Evolutionary conservation across 2,113 vertebrate genomes (phyloP), one percentile per base, ranked within the genome.

Genomic region (Natator depressus): DNA sequence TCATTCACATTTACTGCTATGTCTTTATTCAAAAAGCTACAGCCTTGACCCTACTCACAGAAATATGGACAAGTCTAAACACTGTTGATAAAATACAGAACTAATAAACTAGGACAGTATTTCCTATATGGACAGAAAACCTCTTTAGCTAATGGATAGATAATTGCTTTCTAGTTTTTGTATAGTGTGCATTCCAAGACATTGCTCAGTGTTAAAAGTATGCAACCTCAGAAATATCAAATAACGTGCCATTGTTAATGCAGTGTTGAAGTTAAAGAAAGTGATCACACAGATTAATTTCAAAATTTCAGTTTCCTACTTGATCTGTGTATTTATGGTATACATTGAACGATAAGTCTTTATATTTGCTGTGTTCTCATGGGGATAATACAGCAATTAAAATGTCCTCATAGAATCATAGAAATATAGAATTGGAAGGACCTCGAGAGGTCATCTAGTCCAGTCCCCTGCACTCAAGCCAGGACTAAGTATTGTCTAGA

Each of bases 61-160:
- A 65, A 95, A 87, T 16, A 93, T 65, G 22, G 93, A 87, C 46
- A 94, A 89, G 93, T 81, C 9, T 38, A 84, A 95, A 42, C 9
- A 87, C 10, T 59, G 29, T 57, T 91, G 69, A 89, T 81, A 31
- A 90, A 85, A 65, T 85, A 51, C 88, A 87, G 92, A 87, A 55
- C 22, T 95, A 90, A 27, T 35, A 25, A 95, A 80, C 16, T 82
- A 86, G 47, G 91, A 85, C 59, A 51, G 55, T 92, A 4, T 82
- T 35, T 92, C 13, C 35, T 84, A 20, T 1, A 51, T 1, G 3
- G 46, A 3, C 62, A 57, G 22, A 59, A 85, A 89, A 5, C 51
- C 49, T 86, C 16, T 5, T 10, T 82, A 22, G 38, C 76, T 94
- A 93, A 55, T 80, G 53, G 72, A 2, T 75, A 85, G 90, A 80